Evolutionary conservation across 2,113 vertebrate genomes (phyloP), one percentile per base, ranked within the genome.

Genomic region (Pomatostomus ruficeps): DNA sequence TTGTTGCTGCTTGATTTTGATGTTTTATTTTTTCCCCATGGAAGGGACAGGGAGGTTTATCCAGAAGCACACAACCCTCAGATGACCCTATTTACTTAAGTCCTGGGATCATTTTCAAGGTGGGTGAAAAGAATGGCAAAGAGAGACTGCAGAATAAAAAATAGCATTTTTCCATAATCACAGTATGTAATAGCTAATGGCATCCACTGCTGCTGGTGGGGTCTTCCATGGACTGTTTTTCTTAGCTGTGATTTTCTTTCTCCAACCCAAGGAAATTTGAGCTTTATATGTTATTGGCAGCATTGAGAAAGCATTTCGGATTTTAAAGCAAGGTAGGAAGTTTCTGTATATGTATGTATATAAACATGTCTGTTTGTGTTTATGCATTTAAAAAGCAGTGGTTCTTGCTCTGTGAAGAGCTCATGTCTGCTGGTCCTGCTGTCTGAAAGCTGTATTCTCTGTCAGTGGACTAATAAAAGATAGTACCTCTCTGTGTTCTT

Each of bases 261-360:
- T 63, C 19, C 66, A 54, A 7, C 49, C 14, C 72, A 65, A 82
- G 74, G 28, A 77, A 67, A 51, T 42, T 52, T 1, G 1, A 85
- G 52, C 66, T 61, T 38, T 26, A 25, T 81, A 78, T 83, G 16
- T 88, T 79, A 52, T 12, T 88, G 74, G 8, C 38, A 70, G 29
- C 55, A 35, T 51, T 87, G 52, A 75, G 58, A 73, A 89, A 79
- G 13, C 35, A 54, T 74, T 67, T 82, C 12, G 18, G 46, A 66
- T 80, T 96, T 93, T 93, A 71, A 80, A 83, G 33, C 54, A 70
- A 85, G 49, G 58, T 80, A 73, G 88, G 85, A 94, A 62, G 42
- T 17, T 79, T 79, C 73, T 73, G 12, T 54, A 1, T 58, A 2
- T 46, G 3, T 62, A 4, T 74, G 4, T 58, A 6, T 57, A 16